phyloP scores from a whole-genome alignment of 2,888 invertebrate species.

The Tribolium freemani region DNA sequence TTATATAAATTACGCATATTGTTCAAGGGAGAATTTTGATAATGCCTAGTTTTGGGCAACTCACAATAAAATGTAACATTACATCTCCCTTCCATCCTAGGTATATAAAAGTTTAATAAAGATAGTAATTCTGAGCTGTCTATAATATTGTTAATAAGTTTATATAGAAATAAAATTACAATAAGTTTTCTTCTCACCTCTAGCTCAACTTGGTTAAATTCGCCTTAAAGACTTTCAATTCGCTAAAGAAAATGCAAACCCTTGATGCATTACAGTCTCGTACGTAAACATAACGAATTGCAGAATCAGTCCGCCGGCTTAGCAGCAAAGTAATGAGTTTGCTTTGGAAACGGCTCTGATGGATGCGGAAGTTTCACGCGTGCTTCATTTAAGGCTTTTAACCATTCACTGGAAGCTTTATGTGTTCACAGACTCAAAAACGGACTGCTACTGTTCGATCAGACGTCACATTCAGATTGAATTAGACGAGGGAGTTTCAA shows the following conservation, averaged over 20 bases:
- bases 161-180: no score
- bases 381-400: conserved; percentile 62
- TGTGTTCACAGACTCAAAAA: conserved; percentile 48
- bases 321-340: conserved; percentile 63
- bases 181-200: no score
- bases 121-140: no score
- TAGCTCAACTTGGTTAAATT: no score
- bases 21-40: no score
- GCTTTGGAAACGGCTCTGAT: conserved; percentile 57
- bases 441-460: conserved; percentile 49
- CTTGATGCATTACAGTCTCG: conserved; percentile 60
- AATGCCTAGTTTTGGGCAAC: no score
- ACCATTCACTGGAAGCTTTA: conserved; percentile 55
- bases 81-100: no score
- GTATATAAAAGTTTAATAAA: no score
- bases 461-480: conserved; percentile 51
- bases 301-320: conserved; percentile 59
- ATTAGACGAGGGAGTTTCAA: conserved; percentile 39
- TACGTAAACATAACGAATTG: conserved; percentile 62
- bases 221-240: conserved; percentile 56
- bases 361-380: conserved; percentile 61
- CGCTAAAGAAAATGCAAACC: conserved; percentile 58
- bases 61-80: no score
- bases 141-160: no score
- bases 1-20: no score